A percentile compares a stretch with the other conserved stretches of the same genome.
phyloP scores from a whole-genome alignment of 2,113 vertebrate species.

The Machaerirhynchus nigripectus region DNA sequence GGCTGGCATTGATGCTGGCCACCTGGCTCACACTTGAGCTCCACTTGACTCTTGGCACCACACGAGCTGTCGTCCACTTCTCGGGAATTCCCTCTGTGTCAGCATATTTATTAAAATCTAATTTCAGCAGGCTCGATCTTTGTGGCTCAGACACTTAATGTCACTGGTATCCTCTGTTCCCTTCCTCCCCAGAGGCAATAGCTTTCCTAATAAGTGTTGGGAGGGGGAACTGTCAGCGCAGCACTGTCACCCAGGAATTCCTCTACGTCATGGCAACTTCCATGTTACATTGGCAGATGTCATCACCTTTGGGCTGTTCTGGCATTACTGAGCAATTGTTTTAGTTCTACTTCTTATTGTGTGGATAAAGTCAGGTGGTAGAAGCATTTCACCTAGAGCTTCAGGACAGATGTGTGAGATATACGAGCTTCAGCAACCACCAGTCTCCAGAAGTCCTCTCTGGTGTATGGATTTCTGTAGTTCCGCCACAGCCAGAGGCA shows the following conservation, averaged over 20 bases:
- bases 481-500: background rate
- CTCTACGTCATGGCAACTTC: fast-evolving
- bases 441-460: background rate
- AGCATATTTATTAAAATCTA: background rate
- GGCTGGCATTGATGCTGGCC: background rate
- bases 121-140: background rate
- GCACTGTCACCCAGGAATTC: background rate
- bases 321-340: background rate
- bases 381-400: background rate
- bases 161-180: background rate
- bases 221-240: background rate
- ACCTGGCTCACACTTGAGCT: background rate
- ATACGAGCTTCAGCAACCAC: fast-evolving
- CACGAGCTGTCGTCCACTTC: background rate
- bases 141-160: background rate
- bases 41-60: background rate
- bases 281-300: background rate
- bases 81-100: background rate
- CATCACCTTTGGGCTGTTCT: background rate
- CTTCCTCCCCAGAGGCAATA: background rate
- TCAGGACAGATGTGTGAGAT: background rate
- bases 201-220: background rate
- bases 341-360: background rate
- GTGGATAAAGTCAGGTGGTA: background rate
- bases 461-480: background rate